Base-by-base conservation (phyloP, 2,797 vertebrate genomes). In the Thunnus albacares region DNA sequence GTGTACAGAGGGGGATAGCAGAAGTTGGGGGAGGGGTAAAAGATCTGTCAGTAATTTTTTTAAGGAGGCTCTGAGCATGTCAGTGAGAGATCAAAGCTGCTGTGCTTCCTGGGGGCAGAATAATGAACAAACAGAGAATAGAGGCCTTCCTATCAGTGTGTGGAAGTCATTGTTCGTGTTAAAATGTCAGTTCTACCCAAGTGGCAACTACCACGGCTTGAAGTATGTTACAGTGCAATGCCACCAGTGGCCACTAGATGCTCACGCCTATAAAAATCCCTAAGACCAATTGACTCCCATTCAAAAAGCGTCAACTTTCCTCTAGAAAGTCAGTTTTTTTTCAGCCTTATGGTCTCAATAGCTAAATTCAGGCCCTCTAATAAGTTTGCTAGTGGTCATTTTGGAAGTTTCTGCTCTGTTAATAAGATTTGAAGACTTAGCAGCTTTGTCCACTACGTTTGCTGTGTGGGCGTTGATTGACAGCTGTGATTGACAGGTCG, bases 1-100 rank as follows among this genome's bases (percentile, higher is more conserved):
- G 74, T 80, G 49, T 22, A 52, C 56, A 57, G 71, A 71, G 51
- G 73, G 51, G 51, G 71, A 49, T 2, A 65, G 52, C 0, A n/a
- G 73, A 63, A 56, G 55, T 38, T 76, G 71, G 11, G 67, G 71
- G 67, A 77, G 75, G 63, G 74, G 58, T 26, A 47, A 64, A 66
- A 75, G 52, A 83, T 71, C 67, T 47, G 68, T 58, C 49, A 30
- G 55, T 63, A 7, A 3, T n/a, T 63, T 59, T 17, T 61, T 77
- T 63, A 33, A 26, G 5, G 43, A 53, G 17, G n/a, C 24, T 47
- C 35, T 47, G 20, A 75, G 70, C 49, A 38, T 66, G 55, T 72
- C 53, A 24, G 2, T 55, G 57, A 56, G 30, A 78, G 69, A 74
- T 63, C 35, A 70, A 30, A 62, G 41, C 13, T 20, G 14, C 49